Percentiles rank a stretch among this genome's conserved stretches.
Evolutionary conservation across 2,888 invertebrate species (phyloP).

Genomic region (Tupiocoris notatus): DNA sequence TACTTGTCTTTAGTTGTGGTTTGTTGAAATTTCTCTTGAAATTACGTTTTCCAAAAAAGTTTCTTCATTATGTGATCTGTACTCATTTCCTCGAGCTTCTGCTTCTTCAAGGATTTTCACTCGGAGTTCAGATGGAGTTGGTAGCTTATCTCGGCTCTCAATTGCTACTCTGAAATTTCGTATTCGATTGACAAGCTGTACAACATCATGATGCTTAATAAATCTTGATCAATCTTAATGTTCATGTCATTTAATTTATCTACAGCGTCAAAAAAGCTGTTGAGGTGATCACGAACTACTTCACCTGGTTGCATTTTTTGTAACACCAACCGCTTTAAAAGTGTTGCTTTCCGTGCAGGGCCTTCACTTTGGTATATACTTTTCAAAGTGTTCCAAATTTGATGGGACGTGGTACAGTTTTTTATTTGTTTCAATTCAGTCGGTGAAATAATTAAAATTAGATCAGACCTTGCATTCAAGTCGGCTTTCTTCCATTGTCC

Average conservation of each 20-base stretch:
- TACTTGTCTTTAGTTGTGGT: background rate
- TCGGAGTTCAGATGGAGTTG: background rate
- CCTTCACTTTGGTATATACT: constrained; percentile 1
- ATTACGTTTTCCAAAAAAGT: background rate
- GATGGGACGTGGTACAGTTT: background rate
- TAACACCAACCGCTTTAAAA: constrained; percentile 4
- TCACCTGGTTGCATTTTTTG: constrained; percentile 10
- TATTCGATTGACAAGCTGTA: background rate
- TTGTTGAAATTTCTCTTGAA: background rate
- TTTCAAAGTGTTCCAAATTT: background rate
- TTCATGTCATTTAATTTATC: constrained; percentile 18
- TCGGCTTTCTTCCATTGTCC: background rate
- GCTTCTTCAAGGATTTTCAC: constrained; percentile 18
- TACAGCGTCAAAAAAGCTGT: constrained; percentile 3
- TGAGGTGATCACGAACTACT: constrained; percentile 4
- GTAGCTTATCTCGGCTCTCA: constrained; percentile 2
- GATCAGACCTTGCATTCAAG: background rate
- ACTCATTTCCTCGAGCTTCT: constrained; percentile 4
- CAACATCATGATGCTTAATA: constrained; percentile 3
- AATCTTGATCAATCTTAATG: background rate
- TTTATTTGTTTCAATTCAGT: background rate
- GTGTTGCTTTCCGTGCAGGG: constrained; percentile 1
- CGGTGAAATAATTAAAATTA: background rate
- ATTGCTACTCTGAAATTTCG: constrained; percentile 20
- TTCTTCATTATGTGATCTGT: background rate